Base-by-base conservation (phyloP, 2,888 invertebrate genomes). In the Meloe dianella region DNA sequence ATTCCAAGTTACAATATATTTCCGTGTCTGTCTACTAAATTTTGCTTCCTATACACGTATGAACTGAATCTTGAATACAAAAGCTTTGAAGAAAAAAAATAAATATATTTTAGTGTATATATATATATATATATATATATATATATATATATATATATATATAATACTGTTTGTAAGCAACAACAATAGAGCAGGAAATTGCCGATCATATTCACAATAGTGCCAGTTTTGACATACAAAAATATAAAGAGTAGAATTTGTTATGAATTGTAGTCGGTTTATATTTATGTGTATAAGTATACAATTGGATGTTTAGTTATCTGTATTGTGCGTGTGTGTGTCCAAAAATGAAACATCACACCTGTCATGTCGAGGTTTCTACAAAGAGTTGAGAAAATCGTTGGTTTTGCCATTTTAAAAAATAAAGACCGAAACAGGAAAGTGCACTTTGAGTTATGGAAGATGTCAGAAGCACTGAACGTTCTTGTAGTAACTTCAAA, bases 171-270 rank as follows among this genome's bases (percentile, higher is more conserved):
- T 71, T 65, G 51, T 20, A 57, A 27, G 56, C 47, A 32, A 10
- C 61, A 61, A 71, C 70, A 71, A 71, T 70, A 63, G 57, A 63
- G 64, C 64, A 71, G 73, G 71, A 71, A 73, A 68, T 68, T 65
- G 66, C 60, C 68, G 69, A 71, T 73, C 70, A 71, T 69, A 69
- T 71, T 61, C 61, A 67, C 67, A 67, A 67, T 67, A 38, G 64
- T 64, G 73, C 69, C 70, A 68, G 63, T 67, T 70, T 66, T 65
- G 70, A 71, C 73, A 70, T 60, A 65, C 67, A 67, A 73, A 68
- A 69, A 65, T 65, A 58, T 47, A 47, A 47, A 47, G 47, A 47
- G 47, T 47, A 20, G 47, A 47, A 47, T 47, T 47, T 47, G 47
- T 47, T 47, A 47, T 47, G 20, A 47, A 47, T 47, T 47, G 47